These are phyloP conservation scores for Meloidogyne exigua DNA, from an alignment of 1,140 invertebrate genomes.

Conservation along the genomic window DNA sequence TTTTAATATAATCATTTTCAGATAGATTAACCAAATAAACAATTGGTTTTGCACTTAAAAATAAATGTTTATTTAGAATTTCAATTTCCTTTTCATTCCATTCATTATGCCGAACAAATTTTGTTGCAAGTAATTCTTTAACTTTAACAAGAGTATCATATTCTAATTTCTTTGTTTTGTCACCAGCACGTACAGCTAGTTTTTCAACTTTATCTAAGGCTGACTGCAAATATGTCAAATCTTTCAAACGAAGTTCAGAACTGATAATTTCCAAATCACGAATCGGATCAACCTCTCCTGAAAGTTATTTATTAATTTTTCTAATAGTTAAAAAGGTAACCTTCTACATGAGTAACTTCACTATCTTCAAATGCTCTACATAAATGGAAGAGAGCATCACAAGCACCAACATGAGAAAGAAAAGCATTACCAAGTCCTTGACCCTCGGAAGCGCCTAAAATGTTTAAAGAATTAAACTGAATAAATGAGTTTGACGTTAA, in stretches of 20 bases:
- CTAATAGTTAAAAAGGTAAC: conserved; percentile 16
- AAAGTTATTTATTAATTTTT: conserved; percentile 21
- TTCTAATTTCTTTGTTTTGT: conserved; percentile 86
- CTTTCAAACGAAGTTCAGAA: conserved; percentile 90
- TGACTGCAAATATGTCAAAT: conserved; percentile 77
- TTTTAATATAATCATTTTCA: conserved; percentile 95
- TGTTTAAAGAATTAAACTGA: too few relatives aligned
- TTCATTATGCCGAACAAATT: conserved; percentile 67
- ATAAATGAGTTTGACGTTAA: too few relatives aligned
- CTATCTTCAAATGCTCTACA: conserved; percentile 97
- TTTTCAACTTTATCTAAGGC: conserved; percentile 84
- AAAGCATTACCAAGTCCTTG: conserved; percentile 90
- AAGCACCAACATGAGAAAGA: conserved; percentile 94
- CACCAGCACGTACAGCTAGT: conserved; percentile 81
- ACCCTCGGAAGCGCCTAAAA: conserved; percentile 78
- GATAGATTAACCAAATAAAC: conserved; percentile 96
- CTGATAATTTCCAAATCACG: conserved; percentile 93
- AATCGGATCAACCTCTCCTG: conserved; percentile 90
- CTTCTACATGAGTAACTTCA: conserved; percentile 92
- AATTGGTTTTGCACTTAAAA: conserved; percentile 95
- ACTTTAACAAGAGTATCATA: conserved; percentile 82
- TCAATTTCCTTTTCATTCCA: conserved; percentile 78
- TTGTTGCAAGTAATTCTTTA: conserved; percentile 79
- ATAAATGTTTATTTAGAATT: conserved; percentile 89
- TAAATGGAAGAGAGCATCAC: conserved; percentile 97